phyloP scores from a whole-genome alignment of 2,888 invertebrate species.

The Cinara cedri region DNA sequence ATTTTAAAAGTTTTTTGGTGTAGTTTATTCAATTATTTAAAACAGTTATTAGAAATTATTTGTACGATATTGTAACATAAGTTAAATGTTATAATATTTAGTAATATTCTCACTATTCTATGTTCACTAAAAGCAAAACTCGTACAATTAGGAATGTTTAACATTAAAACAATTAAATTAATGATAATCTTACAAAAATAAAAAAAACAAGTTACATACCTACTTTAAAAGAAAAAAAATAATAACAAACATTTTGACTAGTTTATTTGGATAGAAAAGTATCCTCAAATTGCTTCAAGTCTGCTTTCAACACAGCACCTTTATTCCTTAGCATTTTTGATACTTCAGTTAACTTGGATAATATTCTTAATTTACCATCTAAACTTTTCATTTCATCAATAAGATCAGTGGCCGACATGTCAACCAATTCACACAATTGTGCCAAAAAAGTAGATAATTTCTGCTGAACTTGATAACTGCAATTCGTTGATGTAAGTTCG shows the following conservation, averaged over 20 bases:
- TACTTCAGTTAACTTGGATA: conserved; percentile 80
- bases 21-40: too few relatives aligned
- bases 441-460: conserved; percentile 94
- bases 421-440: conserved; percentile 88
- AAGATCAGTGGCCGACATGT: conserved; percentile 88
- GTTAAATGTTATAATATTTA: too few relatives aligned
- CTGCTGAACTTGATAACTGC: conserved; percentile 95
- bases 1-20: too few relatives aligned
- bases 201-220: conserved; percentile 15
- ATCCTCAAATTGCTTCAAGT: conserved; percentile 89
- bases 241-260: conserved; percentile 33
- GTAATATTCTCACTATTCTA: too few relatives aligned
- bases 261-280: conserved; percentile 70
- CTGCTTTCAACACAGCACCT: conserved; percentile 89
- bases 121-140: conserved; percentile 7
- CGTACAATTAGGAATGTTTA: conserved; percentile 3
- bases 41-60: too few relatives aligned
- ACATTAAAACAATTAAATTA: conserved; percentile 8
- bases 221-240: conserved; percentile 21
- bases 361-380: conserved; percentile 72
- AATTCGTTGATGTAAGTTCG: conserved; percentile 94
- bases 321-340: conserved; percentile 88
- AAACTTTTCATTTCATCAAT: conserved; percentile 78
- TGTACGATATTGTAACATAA: too few relatives aligned
- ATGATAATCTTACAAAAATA: too few relatives aligned